Evolutionary conservation across 2,797 vertebrate species (phyloP), one percentile per base, ranked within the genome.

Genomic region (Acipenser oxyrinchus): DNA sequence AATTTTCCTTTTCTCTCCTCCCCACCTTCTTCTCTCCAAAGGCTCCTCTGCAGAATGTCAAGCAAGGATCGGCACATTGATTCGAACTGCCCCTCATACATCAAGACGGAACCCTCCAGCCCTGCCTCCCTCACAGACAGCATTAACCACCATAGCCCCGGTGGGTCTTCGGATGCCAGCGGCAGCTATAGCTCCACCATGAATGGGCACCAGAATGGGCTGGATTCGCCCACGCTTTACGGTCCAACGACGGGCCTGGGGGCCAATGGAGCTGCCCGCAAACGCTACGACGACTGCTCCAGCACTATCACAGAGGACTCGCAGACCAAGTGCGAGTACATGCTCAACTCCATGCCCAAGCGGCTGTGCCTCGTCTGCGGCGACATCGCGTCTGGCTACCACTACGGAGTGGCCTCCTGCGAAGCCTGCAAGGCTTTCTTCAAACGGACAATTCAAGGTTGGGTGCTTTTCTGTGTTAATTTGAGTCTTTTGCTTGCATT

Each of bases 31-130:
- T 65, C 65, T 66, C 4, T 49, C 65, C 49, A 59, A 85, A 99
- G 96, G 96, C 95, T 98, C 91, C 95, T 99, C 92, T 98, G 96
- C 96, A 99, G 96, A 96, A 99, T 99, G 96, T 98, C 96, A 92
- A 97, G 91, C 93, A 99, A 99, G 91, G 97, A 99, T 90, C 97
- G 94, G 84, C 97, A 98, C 93, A 95, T 98, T 92, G 97, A 99
- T 87, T 98, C 96, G 73, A 99, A 91, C 92, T 98, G 97, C 89
- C 95, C 95, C 84, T 98, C 97, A 70, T 99, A 97, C 83, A 99
- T 99, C 91, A 99, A 99, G 94, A 99, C 96, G 85, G 96, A 99
- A 89, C 96, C 96, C 73, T 99, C 96, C 66, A 99, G 96, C 92
- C 96, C 96, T 70, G 96, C 96, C 81, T 99, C 97, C 78, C 89